Evolutionary conservation across 2,888 invertebrate genomes (phyloP).

Genomic region (Trilocha varians): DNA sequence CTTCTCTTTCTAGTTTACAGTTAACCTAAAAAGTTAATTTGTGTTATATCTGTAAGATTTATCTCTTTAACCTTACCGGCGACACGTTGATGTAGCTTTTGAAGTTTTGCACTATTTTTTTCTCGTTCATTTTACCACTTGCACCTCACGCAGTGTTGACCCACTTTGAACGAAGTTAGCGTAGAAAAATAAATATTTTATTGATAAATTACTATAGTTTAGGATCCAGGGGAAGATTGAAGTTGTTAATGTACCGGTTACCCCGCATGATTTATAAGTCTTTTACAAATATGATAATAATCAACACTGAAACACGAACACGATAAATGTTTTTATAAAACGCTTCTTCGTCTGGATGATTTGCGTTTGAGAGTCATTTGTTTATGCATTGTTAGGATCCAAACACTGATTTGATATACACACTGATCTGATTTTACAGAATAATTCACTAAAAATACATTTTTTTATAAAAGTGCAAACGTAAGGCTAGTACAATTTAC

Average conservation of each 20-base stretch:
- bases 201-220: neutral
- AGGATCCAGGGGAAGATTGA: slow-evolving; percentile 21
- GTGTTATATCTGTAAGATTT: neutral
- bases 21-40: too few species aligned
- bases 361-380: neutral
- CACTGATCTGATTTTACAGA: too few species aligned
- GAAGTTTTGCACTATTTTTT: slow-evolving; percentile 68
- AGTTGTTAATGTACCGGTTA: slow-evolving; percentile 32
- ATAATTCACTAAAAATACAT: too few species aligned
- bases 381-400: neutral
- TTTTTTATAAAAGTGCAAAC: too few species aligned
- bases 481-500: too few species aligned
- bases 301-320: slow-evolving; percentile 35
- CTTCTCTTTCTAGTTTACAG: too few species aligned
- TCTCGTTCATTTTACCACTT: slow-evolving; percentile 65
- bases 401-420: too few species aligned
- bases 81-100: slow-evolving; percentile 71
- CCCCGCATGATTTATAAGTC: slow-evolving; percentile 49
- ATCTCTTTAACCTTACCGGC: slow-evolving; percentile 34
- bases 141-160: slow-evolving; percentile 38
- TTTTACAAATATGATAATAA: slow-evolving; percentile 52
- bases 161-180: slow-evolving; percentile 31
- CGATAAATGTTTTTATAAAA: neutral
- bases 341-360: neutral
- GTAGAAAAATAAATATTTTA: neutral